These are phyloP conservation scores for Hyla sarda DNA, from an alignment of 2,113 vertebrate genomes.

Conservation along the genomic window DNA sequence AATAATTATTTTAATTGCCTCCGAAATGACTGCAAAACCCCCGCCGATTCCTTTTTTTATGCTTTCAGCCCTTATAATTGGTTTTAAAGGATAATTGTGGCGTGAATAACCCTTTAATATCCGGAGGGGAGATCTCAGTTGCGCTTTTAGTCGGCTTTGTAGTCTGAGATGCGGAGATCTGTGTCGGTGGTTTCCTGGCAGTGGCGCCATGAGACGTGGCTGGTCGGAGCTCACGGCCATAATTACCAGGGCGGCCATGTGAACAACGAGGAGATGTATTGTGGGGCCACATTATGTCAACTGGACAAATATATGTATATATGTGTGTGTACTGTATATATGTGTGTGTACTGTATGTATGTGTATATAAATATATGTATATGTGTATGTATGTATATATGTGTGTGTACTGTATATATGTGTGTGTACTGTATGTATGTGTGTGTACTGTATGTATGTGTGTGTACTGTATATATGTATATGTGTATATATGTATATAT, in stretches of 20 bases:
- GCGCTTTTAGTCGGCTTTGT: background rate
- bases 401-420: too few species aligned
- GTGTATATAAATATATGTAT: too few species aligned
- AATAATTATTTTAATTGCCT: conserved; percentile 60
- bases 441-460: too few species aligned
- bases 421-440: too few species aligned
- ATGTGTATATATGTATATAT: too few species aligned
- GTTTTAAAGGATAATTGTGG: conserved; percentile 56
- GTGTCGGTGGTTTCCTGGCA: background rate
- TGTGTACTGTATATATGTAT: too few species aligned
- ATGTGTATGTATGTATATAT: too few species aligned
- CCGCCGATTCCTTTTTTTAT: conserved; percentile 46
- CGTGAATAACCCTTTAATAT: conserved; percentile 19
- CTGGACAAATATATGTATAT: too few species aligned
- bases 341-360: too few species aligned
- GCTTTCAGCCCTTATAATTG: conserved; percentile 50
- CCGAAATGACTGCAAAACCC: conserved; percentile 49
- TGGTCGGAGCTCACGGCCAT: background rate
- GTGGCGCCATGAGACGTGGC: background rate
- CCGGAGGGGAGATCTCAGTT: conserved; percentile 12
- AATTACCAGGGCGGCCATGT: background rate
- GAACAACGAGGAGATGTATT: background rate
- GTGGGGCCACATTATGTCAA: background rate
- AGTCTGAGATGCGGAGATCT: background rate
- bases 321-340: too few species aligned